phyloP scores from a whole-genome alignment of 2,797 vertebrate genomes.

The Tapera naevia region DNA sequence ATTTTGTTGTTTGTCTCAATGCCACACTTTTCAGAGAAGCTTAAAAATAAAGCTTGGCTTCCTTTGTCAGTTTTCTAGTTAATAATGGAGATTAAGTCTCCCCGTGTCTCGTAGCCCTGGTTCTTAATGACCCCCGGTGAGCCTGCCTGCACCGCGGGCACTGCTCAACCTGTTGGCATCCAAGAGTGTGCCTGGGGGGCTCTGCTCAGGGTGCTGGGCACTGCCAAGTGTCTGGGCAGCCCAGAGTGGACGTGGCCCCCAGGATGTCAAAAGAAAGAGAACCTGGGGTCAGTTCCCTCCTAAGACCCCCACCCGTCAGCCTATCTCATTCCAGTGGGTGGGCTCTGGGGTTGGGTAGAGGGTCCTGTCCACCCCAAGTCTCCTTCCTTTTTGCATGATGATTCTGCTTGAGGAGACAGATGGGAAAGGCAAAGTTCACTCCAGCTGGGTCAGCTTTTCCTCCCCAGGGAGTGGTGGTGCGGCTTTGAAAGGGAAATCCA shows the following conservation, averaged over 20 bases:
- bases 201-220: accelerated
- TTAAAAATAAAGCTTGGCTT: conserved; percentile 29
- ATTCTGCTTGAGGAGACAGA: not conserved
- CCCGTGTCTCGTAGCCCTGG: not conserved
- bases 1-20: conserved; percentile 10
- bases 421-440: not conserved
- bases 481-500: not conserved
- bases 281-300: not conserved
- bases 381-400: accelerated
- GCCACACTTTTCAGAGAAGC: conserved; percentile 16
- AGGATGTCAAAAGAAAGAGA: not conserved
- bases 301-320: accelerated
- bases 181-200: not conserved
- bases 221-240: not conserved
- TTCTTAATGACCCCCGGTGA: not conserved
- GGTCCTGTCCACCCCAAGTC: not conserved
- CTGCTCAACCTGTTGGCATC: not conserved
- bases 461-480: not conserved
- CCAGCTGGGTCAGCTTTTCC: accelerated
- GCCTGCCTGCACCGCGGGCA: not conserved
- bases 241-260: accelerated
- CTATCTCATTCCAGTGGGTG: accelerated
- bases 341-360: not conserved
- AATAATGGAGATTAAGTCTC: conserved; percentile 34
- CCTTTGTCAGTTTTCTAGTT: conserved; percentile 2